These are phyloP conservation scores for Nemapogon koenigi DNA, from an alignment of 2,888 invertebrate species.

Conservation along the genomic window DNA sequence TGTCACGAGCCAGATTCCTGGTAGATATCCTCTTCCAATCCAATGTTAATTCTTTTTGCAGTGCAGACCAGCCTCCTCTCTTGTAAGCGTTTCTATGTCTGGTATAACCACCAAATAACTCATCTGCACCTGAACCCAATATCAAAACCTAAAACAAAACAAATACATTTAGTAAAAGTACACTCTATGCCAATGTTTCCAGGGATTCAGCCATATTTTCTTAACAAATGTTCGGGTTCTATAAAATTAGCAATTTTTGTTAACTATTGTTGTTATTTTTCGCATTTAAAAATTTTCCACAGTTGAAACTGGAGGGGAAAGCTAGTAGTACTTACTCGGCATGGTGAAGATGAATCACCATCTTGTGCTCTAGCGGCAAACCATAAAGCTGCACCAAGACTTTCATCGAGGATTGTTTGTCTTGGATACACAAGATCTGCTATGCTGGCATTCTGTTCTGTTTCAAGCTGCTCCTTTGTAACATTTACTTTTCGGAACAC, in stretches of 20 bases:
- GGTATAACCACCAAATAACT: constrained; percentile 93
- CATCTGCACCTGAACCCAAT: constrained; percentile 96
- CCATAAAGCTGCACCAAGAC: constrained; percentile 95
- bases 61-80: constrained; percentile 60
- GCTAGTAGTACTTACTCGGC: constrained; percentile 57
- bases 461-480: constrained; percentile 67
- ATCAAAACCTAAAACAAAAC: constrained; percentile 70
- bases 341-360: constrained; percentile 65
- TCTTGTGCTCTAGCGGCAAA: constrained; percentile 86
- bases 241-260: neutral
- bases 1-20: constrained; percentile 94
- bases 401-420: constrained; percentile 91
- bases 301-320: neutral
- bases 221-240: no score
- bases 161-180: neutral
- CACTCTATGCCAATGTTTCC: neutral
- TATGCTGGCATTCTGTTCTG: constrained; percentile 64
- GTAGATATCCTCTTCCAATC: constrained; percentile 88
- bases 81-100: constrained; percentile 80
- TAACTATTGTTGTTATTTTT: neutral
- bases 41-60: constrained; percentile 68
- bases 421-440: constrained; percentile 85
- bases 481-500: constrained; percentile 84
- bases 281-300: neutral
- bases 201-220: neutral